Base-by-base conservation (phyloP, 2,888 invertebrate genomes). In the Hirtodrosophila trivittata region DNA sequence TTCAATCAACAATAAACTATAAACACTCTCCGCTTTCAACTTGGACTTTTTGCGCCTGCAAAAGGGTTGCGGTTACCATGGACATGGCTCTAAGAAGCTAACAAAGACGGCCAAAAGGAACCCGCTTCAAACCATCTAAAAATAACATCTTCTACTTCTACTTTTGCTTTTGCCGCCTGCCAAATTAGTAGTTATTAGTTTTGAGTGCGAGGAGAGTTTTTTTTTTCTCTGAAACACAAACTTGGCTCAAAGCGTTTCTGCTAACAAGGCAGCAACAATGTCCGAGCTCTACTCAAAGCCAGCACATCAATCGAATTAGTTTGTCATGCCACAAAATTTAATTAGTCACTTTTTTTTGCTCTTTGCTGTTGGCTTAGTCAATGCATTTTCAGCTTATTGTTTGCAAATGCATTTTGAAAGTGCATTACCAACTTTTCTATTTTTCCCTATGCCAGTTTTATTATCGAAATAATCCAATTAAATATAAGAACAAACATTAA, bases 1-100 rank as follows among this genome's bases (percentile, higher is more conserved):
- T 89, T 89, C 89, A 89, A 89, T 89, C 89, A 89, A 89, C 88
- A 89, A 89, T 88, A 89, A 89, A 87, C 88, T 87, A 86, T 87
- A 80, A 85, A 87, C 86, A 77, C 83, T 77, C 84, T 83, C 69
- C 65, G 56, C 69, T 45, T 51, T 54, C 68, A 58, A 69, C 70
- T 74, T 74, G 81, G 72, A 65, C 64, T 83, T 80, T 80, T 67
- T 21, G 18, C 18, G 84, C 80, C 59, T 73, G 75, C 81, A 80
- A 80, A 21, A 21, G 18, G 77, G 70, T 75, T 80, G 80, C 62
- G 80, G 80, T 80, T 80, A 62, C 80, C 81, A 80, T 80, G 84
- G 75, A 37, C 64, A 51, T 43, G 66, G 43, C 68, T 65, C 63
- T 52, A 67, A 67, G 68, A 69, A 56, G 69, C 66, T 66, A 52